These are phyloP conservation scores for Athalia circularis DNA, from an alignment of 2,888 invertebrate genomes.

Conservation along the genomic window DNA sequence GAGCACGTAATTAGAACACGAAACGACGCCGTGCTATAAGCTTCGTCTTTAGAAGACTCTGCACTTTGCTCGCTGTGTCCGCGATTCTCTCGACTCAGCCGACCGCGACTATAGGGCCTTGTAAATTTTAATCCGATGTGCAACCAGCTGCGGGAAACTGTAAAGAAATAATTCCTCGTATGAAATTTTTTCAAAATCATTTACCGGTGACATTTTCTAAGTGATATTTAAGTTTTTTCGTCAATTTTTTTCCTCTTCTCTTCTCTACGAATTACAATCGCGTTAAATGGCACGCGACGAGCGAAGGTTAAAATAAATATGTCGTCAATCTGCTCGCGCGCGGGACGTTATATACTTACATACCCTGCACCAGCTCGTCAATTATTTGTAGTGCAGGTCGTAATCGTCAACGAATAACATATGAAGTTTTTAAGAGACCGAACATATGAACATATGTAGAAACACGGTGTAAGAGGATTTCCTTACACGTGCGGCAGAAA, in stretches of 20 bases:
- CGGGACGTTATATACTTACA: background rate
- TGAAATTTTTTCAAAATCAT: too few relatives aligned
- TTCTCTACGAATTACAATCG: background rate
- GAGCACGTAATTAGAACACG: slow-evolving; percentile 62
- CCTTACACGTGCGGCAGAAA: slow-evolving; percentile 52
- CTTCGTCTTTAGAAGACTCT: slow-evolving; percentile 14
- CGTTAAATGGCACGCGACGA: slow-evolving; percentile 20
- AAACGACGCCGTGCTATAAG: background rate
- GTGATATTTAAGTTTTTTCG: too few relatives aligned
- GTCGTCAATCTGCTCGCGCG: background rate
- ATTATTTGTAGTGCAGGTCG: background rate
- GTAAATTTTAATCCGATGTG: too few relatives aligned
- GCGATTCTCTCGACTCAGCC: too few relatives aligned
- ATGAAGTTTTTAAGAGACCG: background rate
- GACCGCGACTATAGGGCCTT: too few relatives aligned
- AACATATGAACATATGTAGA: slow-evolving; percentile 32
- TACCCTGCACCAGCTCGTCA: background rate
- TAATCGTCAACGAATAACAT: background rate
- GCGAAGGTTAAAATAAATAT: background rate
- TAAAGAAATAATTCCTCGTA: too few relatives aligned
- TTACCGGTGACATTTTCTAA: too few relatives aligned
- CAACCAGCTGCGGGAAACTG: too few relatives aligned
- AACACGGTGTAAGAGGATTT: slow-evolving; percentile 49
- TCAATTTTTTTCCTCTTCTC: too few relatives aligned
- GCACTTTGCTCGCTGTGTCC: too few relatives aligned